Base-by-base conservation (phyloP, 2,113 vertebrate genomes). In the Ploceus nigricollis region DNA sequence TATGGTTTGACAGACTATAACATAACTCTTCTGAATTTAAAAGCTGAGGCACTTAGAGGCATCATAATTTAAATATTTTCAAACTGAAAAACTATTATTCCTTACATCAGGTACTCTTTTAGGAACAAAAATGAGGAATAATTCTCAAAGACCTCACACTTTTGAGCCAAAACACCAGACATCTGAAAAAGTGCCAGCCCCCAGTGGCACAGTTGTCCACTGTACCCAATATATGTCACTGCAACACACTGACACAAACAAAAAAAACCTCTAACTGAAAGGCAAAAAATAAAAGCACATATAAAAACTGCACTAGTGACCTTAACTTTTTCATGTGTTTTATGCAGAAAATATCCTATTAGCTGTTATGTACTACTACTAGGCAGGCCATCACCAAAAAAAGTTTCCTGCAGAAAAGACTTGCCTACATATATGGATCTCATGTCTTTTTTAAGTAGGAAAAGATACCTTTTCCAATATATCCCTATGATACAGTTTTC, bases 361-460 rank as follows among this genome's bases (percentile, higher is more conserved):
- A 78, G 37, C 45, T 92, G 57, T 91, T 94, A 94, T 22, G 58
- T 58, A 47, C 20, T 11, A 27, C 63, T 71, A 33, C 10, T 40
- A 88, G 48, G 60, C 69, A 95, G 45, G 42, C 30, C n/a, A 85
- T 47, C 50, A 86, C 48, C 11, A 72, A 27, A 61, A 70, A 75
- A 48, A 90, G 44, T 51, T 88, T 93, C 73, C 56, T 20, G 23
- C 16, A 82, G 57, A 57, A 93, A 94, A 95, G 51, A 68, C 56
- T 71, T 82, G 39, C 27, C 63, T 18, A 31, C 11, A 72, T 90
- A 68, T 79, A 86, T 33, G 87, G 79, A 89, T 87, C 50, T 79
- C 56, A 27, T 19, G 12, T 75, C 68, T 95, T 96, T 91, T 95
- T 96, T 81, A 87, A 95, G 94, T 15, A 80, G 90, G 96, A 97